phyloP scores from a whole-genome alignment of 2,113 vertebrate species.

The Gallinago undulata region DNA sequence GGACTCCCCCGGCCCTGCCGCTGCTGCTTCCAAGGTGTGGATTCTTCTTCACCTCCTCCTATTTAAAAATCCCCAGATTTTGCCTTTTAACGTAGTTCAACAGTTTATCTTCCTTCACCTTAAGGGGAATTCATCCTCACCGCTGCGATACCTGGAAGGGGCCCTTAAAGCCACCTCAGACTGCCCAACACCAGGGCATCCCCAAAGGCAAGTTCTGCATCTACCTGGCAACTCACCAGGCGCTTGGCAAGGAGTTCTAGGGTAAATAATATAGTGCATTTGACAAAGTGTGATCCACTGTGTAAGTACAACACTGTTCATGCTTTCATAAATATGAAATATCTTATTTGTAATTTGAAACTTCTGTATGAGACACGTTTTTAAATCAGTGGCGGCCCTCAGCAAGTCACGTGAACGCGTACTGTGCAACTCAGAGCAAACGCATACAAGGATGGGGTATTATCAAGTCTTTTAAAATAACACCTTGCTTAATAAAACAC shows the following conservation, averaged over 20 bases:
- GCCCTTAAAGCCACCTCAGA: background rate
- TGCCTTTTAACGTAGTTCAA: rapidly evolving
- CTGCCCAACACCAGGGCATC: no score
- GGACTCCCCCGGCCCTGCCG: background rate
- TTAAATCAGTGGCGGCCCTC: background rate
- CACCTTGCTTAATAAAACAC: background rate
- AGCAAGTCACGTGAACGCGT: rapidly evolving
- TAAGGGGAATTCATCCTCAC: no score
- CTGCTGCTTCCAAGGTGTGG: rapidly evolving
- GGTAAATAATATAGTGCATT: rapidly evolving
- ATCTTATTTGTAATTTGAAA: background rate
- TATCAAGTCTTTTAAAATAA: background rate
- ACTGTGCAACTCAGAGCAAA: background rate
- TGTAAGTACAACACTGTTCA: rapidly evolving
- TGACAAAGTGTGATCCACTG: rapidly evolving
- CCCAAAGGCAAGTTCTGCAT: background rate
- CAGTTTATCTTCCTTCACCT: no score
- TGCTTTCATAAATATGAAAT: background rate
- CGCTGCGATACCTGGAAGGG: rapidly evolving
- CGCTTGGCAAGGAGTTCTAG: background rate
- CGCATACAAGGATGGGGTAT: background rate
- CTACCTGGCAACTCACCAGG: background rate
- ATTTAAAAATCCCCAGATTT: background rate
- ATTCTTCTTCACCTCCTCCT: rapidly evolving
- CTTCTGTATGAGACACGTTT: background rate